Evolutionary conservation across 2,888 invertebrate genomes (phyloP).

Genomic region (Xestia ashworthii): DNA sequence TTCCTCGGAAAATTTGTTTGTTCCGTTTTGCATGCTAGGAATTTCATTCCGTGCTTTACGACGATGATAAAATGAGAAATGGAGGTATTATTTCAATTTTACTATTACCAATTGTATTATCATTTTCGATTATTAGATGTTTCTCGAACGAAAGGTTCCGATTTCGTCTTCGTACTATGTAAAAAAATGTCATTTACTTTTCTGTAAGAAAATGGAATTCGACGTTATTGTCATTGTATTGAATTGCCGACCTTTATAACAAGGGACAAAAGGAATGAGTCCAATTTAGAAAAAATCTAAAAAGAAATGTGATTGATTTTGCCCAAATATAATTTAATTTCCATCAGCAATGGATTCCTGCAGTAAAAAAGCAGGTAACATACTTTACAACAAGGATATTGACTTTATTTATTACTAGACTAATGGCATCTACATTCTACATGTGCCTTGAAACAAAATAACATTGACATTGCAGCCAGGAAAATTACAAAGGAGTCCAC

Average conservation of each 20-base stretch:
- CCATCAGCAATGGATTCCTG: not conserved
- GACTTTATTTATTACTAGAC: not conserved
- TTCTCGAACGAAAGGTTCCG: conserved; percentile 30
- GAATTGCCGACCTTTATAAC: conserved; percentile 9
- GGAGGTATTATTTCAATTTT: conserved; percentile 57
- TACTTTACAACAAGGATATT: not conserved
- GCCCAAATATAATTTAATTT: not conserved
- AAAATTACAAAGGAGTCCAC: conserved; percentile 31
- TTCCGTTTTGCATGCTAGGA: conserved; percentile 60
- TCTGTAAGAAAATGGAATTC: conserved; percentile 15
- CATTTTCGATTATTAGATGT: conserved; percentile 47
- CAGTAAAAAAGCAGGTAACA: not conserved
- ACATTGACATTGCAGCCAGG: conserved; percentile 40
- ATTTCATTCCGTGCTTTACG: conserved; percentile 62
- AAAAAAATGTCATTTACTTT: conserved; percentile 18
- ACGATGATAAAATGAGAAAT: conserved; percentile 61
- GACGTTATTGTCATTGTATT: conserved; percentile 5
- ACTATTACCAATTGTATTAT: conserved; percentile 49
- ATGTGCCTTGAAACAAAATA: conserved; percentile 23
- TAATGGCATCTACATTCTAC: conserved; percentile 1
- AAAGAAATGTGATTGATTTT: not conserved
- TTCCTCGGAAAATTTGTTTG: conserved; percentile 54
- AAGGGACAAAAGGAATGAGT: conserved; percentile 14
- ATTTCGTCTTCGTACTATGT: conserved; percentile 29
- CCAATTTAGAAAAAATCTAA: conserved; percentile 8